phyloP scores from a whole-genome alignment of 1,140 invertebrate genomes.

The Argopecten irradians region DNA sequence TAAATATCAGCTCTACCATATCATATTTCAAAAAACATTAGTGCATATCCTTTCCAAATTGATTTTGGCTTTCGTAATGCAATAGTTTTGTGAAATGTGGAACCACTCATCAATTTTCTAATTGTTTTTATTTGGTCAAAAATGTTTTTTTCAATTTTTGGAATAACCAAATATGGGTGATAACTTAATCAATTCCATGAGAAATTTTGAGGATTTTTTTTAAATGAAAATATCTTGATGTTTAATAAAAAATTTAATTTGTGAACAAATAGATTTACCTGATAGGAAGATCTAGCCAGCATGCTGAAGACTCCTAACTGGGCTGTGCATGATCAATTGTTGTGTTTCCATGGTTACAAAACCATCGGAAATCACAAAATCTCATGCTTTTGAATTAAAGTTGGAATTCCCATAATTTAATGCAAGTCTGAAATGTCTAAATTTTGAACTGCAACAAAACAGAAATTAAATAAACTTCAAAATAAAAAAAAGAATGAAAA shows the following conservation, averaged over 20 bases:
- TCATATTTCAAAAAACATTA: no score
- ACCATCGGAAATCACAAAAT: not conserved
- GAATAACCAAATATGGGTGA: no score
- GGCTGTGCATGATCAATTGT: conserved; percentile 17
- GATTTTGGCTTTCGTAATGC: no score
- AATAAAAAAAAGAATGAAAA: not conserved
- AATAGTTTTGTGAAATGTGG: no score
- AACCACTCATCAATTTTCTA: no score
- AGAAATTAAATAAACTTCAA: not conserved
- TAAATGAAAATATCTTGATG: not conserved
- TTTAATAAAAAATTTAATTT: not conserved
- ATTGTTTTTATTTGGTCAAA: no score
- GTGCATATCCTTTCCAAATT: no score
- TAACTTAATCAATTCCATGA: not conserved
- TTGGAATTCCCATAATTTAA: not conserved
- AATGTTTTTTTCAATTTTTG: no score
- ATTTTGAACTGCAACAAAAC: no score
- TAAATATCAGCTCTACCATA: not conserved
- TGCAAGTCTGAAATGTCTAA: no score
- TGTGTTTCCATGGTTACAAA: conserved; percentile 24
- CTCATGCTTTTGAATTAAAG: conserved; percentile 27
- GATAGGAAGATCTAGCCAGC: not conserved
- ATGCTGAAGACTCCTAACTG: not conserved
- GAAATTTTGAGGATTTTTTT: not conserved
- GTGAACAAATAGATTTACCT: not conserved